These are phyloP conservation scores for Parauchenoglanis ngamensis DNA, from an alignment of 2,797 vertebrate genomes.

Conservation along the genomic window DNA sequence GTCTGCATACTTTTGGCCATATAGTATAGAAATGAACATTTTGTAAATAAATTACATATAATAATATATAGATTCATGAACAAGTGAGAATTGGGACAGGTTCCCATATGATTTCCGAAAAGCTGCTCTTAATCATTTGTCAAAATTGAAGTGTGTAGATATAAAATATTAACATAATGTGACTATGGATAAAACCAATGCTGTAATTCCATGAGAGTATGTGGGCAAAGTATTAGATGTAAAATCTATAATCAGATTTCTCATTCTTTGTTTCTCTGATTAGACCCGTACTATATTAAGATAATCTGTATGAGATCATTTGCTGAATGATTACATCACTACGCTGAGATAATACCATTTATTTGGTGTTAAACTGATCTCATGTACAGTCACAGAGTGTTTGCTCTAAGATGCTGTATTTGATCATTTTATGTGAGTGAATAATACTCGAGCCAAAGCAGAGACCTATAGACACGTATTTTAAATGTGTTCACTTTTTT, in stretches of 20 bases:
- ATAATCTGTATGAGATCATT: background rate
- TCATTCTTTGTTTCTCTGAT: background rate
- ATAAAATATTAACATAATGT: background rate
- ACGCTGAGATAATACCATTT: background rate
- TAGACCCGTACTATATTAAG: too few species aligned
- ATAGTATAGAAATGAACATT: too few species aligned
- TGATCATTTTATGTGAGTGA: background rate
- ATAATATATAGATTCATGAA: too few species aligned
- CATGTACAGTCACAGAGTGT: background rate
- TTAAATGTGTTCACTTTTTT: background rate
- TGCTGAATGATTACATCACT: background rate
- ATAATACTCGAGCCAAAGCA: background rate
- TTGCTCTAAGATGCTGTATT: background rate
- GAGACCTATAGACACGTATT: background rate
- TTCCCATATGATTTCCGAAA: background rate
- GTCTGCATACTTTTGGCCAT: too few species aligned
- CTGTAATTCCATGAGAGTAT: background rate
- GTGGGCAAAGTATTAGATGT: background rate
- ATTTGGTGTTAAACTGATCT: background rate
- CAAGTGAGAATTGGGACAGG: background rate
- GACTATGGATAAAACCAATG: background rate
- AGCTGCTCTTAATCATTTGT: background rate
- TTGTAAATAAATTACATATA: too few species aligned
- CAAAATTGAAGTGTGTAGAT: background rate
- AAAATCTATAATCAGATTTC: background rate